phyloP scores from a whole-genome alignment of 2,113 vertebrate genomes.

The Jaculus jaculus region DNA sequence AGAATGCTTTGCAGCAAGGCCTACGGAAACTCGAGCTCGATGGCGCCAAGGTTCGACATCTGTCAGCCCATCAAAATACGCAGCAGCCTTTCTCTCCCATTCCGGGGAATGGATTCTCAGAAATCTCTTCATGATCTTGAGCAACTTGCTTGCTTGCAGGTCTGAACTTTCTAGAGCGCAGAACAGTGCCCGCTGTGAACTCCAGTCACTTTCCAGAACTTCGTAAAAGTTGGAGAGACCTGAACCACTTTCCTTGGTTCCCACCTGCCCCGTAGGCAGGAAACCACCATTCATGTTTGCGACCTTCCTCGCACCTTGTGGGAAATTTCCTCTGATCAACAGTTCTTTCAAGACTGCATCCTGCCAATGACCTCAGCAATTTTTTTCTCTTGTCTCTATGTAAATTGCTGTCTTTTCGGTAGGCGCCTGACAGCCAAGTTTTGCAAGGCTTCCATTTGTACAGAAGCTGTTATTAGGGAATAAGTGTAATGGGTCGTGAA shows the following conservation, averaged over 20 bases:
- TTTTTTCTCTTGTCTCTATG: slow-evolving; percentile 74
- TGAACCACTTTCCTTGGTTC: background rate
- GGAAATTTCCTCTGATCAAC: slow-evolving; percentile 66
- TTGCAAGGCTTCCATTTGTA: slow-evolving; percentile 79
- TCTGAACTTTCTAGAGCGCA: background rate
- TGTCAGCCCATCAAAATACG: background rate
- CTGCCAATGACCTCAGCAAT: slow-evolving; percentile 72
- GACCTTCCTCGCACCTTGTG: slow-evolving; percentile 66
- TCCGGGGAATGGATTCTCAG: no score
- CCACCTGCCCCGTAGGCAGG: background rate
- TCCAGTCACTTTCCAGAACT: background rate
- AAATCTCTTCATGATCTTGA: background rate
- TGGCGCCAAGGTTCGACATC: background rate
- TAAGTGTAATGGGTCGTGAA: slow-evolving; percentile 89
- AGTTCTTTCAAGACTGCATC: slow-evolving; percentile 43
- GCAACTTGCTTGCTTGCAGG: background rate
- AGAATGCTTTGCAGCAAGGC: background rate
- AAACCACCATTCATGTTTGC: background rate
- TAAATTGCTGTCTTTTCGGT: slow-evolving; percentile 82
- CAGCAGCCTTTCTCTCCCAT: no score
- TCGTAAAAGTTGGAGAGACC: background rate
- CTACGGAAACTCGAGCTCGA: background rate
- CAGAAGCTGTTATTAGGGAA: slow-evolving; percentile 85
- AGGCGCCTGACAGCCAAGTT: slow-evolving; percentile 78
- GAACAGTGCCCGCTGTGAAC: background rate